Conservation (phyloP, 1,140 invertebrate species). For the Drosophila repletoides region DNA sequence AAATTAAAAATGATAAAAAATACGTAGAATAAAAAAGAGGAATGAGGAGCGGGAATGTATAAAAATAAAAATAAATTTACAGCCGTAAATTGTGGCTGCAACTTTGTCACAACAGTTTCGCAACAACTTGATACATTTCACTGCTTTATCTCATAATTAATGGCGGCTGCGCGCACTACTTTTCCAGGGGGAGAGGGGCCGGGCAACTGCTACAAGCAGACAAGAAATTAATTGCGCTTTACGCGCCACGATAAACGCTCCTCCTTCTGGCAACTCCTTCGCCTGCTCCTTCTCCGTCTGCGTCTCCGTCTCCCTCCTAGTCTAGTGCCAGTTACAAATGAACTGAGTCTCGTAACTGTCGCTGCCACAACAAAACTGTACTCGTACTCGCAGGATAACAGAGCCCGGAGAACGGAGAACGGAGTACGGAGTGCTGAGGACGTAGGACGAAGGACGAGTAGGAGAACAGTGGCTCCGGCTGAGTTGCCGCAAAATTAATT, state of each 20-base stretch:
- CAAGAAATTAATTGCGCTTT: slow-evolving; percentile 79
- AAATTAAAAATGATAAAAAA: slow-evolving; percentile 55
- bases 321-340: slow-evolving; percentile 62
- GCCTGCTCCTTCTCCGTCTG: background rate
- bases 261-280: background rate
- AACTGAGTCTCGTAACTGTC: slow-evolving; percentile 62
- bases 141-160: slow-evolving; percentile 81
- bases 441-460: background rate
- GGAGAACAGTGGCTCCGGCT: background rate
- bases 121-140: slow-evolving; percentile 80
- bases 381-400: background rate
- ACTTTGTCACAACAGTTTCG: slow-evolving; percentile 70
- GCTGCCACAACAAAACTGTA: slow-evolving; percentile 29
- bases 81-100: slow-evolving; percentile 72
- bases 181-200: background rate
- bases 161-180: slow-evolving; percentile 53
- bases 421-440: background rate
- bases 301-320: background rate
- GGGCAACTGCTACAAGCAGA: slow-evolving; percentile 68
- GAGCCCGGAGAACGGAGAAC: background rate
- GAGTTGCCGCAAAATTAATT: slow-evolving; percentile 67
- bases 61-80: slow-evolving; percentile 43
- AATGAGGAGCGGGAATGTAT: background rate
- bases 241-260: slow-evolving; percentile 73
- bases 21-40: background rate